phyloP scores from a whole-genome alignment of 1,140 invertebrate species.

The Penaeus japonicus region DNA sequence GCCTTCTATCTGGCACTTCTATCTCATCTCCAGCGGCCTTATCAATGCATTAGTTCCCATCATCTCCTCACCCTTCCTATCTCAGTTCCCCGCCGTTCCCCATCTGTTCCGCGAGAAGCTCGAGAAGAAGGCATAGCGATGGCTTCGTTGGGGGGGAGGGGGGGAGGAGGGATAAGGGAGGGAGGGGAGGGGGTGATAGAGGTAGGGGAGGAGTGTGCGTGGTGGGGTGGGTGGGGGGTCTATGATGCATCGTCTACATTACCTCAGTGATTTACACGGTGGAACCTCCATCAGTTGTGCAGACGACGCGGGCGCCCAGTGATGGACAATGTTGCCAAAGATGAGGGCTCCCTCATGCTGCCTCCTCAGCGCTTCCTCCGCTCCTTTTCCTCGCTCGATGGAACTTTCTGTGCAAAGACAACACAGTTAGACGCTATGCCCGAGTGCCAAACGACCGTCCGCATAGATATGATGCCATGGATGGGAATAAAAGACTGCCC shows the following conservation, averaged over 20 bases:
- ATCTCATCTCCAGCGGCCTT: too few relatives aligned
- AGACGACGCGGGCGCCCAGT: slow-evolving; percentile 25
- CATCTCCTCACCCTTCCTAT: background rate
- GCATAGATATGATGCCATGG: too few relatives aligned
- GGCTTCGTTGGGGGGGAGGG: background rate
- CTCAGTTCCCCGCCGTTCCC: background rate
- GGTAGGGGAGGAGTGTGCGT: background rate
- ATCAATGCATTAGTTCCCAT: background rate
- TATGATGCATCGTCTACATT: slow-evolving; percentile 55
- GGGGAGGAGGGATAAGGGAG: background rate
- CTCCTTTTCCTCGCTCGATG: background rate
- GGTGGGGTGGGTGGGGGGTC: background rate
- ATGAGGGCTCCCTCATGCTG: background rate
- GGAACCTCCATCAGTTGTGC: slow-evolving; percentile 45
- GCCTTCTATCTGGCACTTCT: too few relatives aligned
- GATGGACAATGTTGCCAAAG: slow-evolving; percentile 39
- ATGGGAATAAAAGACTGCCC: too few relatives aligned
- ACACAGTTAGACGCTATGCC: background rate
- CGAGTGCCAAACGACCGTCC: too few relatives aligned
- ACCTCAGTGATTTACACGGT: slow-evolving; percentile 52
- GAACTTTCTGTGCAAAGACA: background rate
- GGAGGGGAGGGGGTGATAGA: background rate
- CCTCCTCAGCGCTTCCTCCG: background rate
- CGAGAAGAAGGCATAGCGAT: background rate
- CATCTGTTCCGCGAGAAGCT: background rate